A percentile compares a stretch with the other conserved stretches of the same genome.
These are phyloP conservation scores for Drosophila fuyamai DNA, from an alignment of 1,140 invertebrate genomes.

Conservation along the genomic window DNA sequence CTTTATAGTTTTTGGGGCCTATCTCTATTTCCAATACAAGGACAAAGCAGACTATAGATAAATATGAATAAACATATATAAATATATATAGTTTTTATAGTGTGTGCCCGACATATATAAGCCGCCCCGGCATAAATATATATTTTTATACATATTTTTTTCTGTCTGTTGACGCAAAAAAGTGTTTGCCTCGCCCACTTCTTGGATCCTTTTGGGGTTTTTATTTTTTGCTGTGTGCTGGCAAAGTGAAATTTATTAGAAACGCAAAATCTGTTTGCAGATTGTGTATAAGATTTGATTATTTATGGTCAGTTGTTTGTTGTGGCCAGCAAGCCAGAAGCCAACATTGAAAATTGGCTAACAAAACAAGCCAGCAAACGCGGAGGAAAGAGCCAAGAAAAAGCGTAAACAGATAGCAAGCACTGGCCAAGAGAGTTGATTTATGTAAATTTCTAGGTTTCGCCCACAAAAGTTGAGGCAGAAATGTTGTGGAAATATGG, in stretches of 20 bases:
- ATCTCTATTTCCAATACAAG: conserved; percentile 51
- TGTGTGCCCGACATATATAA: conserved; percentile 17
- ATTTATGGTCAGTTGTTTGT: conserved; percentile 76
- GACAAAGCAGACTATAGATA: conserved; percentile 10
- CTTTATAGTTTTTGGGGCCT: conserved; percentile 49
- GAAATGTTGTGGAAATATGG: conserved; percentile 28
- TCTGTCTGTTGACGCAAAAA: conserved; percentile 58
- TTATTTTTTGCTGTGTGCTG: conserved; percentile 32
- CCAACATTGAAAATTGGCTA: conserved; percentile 51
- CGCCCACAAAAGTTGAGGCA: conserved; percentile 18
- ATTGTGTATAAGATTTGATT: conserved; percentile 81
- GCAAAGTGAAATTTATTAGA: conserved; percentile 83
- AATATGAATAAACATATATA: conserved; percentile 5
- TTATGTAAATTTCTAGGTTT: conserved; percentile 44
- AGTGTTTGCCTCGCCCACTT: conserved; percentile 44
- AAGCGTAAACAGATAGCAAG: conserved; percentile 24
- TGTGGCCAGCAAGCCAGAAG: conserved; percentile 47
- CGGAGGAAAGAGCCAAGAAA: background rate
- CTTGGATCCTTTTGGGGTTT: conserved; percentile 14
- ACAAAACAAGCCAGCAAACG: conserved; percentile 24
- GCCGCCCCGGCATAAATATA: conserved; percentile 61
- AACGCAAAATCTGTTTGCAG: conserved; percentile 81
- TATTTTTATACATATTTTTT: conserved; percentile 57
- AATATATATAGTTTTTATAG: conserved; percentile 5
- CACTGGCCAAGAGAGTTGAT: conserved; percentile 36